These are phyloP conservation scores for Puntigrus tetrazona DNA, from an alignment of 2,113 vertebrate genomes.

Conservation along the genomic window DNA sequence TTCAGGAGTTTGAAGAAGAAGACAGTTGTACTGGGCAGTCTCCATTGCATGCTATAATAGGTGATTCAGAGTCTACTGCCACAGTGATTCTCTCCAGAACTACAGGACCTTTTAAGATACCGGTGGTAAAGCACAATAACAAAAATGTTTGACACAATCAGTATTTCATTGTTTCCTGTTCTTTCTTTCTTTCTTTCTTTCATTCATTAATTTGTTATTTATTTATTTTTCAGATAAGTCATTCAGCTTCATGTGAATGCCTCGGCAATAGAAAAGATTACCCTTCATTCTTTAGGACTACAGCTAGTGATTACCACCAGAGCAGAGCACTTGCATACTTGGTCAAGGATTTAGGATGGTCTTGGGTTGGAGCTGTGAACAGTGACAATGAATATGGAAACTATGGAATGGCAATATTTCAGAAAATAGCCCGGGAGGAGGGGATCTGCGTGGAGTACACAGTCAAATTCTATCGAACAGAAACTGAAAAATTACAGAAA, in stretches of 20 bases:
- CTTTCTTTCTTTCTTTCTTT: slow-evolving; percentile 8
- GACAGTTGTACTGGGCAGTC: slow-evolving; percentile 61
- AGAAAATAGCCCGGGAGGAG: too few relatives aligned
- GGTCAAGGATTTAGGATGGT: too few relatives aligned
- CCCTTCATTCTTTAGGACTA: slow-evolving; percentile 74
- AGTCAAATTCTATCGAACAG: slow-evolving; percentile 67
- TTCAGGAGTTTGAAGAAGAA: slow-evolving; percentile 51
- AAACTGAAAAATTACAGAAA: slow-evolving; percentile 66
- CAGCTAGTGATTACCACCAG: too few relatives aligned
- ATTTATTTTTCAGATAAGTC: slow-evolving; percentile 73
- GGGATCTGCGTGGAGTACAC: slow-evolving; percentile 73
- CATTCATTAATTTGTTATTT: too few relatives aligned
- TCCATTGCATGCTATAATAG: too few relatives aligned
- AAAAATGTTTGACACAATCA: background rate
- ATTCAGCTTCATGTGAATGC: slow-evolving; percentile 75
- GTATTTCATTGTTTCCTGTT: background rate
- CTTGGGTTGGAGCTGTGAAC: too few relatives aligned
- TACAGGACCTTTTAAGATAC: too few relatives aligned
- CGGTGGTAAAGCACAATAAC: background rate
- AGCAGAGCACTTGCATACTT: too few relatives aligned
- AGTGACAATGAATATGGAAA: too few relatives aligned
- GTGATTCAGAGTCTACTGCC: too few relatives aligned
- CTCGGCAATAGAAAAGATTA: slow-evolving; percentile 69
- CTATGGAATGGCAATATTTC: too few relatives aligned
- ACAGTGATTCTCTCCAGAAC: too few relatives aligned